These are phyloP conservation scores for Standfussiana lucernea DNA, from an alignment of 2,888 invertebrate species.

Conservation along the genomic window DNA sequence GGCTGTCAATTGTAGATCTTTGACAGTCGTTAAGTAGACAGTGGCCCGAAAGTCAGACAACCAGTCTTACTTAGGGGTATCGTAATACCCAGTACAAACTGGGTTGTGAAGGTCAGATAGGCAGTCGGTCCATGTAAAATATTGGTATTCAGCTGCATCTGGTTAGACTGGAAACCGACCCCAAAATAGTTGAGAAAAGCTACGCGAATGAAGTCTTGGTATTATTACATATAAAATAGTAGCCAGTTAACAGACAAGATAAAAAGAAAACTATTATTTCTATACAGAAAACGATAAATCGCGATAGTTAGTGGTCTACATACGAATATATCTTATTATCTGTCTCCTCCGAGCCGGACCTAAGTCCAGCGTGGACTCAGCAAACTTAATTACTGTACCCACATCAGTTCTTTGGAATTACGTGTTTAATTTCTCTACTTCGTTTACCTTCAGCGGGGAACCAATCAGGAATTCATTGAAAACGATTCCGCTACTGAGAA, in stretches of 20 bases:
- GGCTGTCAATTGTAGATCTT: no score
- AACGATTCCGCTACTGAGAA: constrained; percentile 16
- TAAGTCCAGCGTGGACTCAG: constrained; percentile 56
- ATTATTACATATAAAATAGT: not conserved
- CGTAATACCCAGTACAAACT: no score
- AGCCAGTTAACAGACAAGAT: not conserved
- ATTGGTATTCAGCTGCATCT: no score
- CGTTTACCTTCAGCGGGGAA: constrained; percentile 60
- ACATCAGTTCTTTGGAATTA: constrained; percentile 77
- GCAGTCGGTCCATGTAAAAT: no score
- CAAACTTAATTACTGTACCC: constrained; percentile 79
- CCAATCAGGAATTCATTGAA: constrained; percentile 66
- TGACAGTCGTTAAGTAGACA: no score
- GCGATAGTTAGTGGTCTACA: constrained; percentile 65
- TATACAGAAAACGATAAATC: constrained; percentile 31
- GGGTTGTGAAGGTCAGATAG: no score
- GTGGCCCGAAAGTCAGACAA: no score
- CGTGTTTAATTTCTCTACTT: constrained; percentile 70
- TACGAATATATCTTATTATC: constrained; percentile 70
- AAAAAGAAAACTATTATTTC: not conserved
- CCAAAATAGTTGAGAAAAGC: no score
- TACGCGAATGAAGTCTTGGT: no score
- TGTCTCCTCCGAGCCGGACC: constrained; percentile 53
- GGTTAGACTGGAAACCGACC: no score
- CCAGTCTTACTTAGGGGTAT: no score